Percentiles rank a stretch among this genome's conserved stretches.
These are phyloP conservation scores for Nothocercus julius DNA, from an alignment of 2,113 vertebrate genomes.

Conservation along the genomic window DNA sequence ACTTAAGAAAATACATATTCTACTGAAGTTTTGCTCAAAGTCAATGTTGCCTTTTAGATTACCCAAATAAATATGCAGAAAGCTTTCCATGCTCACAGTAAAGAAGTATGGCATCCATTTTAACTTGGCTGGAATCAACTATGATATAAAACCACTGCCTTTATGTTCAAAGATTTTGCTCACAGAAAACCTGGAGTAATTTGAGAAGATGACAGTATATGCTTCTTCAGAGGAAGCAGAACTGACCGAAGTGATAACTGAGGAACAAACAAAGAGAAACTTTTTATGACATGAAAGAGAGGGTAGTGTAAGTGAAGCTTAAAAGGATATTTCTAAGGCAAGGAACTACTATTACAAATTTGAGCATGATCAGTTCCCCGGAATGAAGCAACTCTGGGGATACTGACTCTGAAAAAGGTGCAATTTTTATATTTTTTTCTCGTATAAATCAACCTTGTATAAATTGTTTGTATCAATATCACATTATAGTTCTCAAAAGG, in stretches of 20 bases:
- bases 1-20: neutral
- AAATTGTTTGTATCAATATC: neutral
- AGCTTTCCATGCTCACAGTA: neutral
- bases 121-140: neutral
- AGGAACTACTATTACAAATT: neutral
- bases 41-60: neutral
- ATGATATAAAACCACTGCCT: neutral
- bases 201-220: neutral
- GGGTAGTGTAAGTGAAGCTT: neutral
- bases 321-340: neutral
- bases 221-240: neutral
- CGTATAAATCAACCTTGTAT: neutral
- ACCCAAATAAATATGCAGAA: neutral
- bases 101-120: neutral
- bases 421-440: neutral
- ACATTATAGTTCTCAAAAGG: accelerated
- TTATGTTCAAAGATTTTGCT: neutral
- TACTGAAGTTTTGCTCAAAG: neutral
- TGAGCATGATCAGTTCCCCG: neutral
- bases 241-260: neutral
- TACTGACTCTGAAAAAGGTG: neutral
- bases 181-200: neutral
- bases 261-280: neutral
- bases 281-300: neutral
- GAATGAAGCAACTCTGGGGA: neutral